Conservation (phyloP, 2,113 vertebrate species). For the Ciconia boyciana region DNA sequence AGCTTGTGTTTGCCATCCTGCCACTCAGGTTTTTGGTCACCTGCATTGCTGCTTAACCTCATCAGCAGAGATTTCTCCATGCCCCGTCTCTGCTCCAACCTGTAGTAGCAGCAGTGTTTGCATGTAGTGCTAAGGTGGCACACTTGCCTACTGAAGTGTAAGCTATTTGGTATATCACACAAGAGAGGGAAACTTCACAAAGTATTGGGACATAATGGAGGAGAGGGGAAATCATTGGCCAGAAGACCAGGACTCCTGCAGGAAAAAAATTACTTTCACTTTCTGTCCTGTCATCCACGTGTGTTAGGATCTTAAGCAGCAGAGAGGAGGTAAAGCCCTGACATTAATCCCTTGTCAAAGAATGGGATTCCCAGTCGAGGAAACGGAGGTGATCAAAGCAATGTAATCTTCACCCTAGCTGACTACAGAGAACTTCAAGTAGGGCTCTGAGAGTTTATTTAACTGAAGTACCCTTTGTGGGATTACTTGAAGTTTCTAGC, state of each 20-base stretch:
- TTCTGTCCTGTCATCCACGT: background rate
- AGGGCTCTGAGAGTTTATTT: background rate
- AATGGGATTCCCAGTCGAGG: background rate
- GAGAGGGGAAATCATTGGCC: background rate
- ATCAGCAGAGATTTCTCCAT: background rate
- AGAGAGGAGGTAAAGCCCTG: background rate
- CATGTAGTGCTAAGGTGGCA: background rate
- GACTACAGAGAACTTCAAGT: background rate
- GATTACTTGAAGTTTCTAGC: background rate
- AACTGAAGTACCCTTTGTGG: background rate
- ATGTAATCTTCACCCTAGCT: background rate
- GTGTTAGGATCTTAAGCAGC: background rate
- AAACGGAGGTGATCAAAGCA: background rate
- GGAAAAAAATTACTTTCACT: background rate
- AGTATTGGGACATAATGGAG: background rate
- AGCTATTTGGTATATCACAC: background rate
- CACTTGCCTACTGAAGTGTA: background rate
- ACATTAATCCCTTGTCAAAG: background rate
- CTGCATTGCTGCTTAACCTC: background rate
- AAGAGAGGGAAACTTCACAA: background rate
- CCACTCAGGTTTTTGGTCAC: background rate
- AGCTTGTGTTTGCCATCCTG: background rate
- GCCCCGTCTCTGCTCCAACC: background rate
- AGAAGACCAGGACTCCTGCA: background rate
- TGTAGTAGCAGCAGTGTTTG: background rate